Base-by-base conservation (phyloP, 2,113 vertebrate genomes). In the Empidonax alnorum region DNA sequence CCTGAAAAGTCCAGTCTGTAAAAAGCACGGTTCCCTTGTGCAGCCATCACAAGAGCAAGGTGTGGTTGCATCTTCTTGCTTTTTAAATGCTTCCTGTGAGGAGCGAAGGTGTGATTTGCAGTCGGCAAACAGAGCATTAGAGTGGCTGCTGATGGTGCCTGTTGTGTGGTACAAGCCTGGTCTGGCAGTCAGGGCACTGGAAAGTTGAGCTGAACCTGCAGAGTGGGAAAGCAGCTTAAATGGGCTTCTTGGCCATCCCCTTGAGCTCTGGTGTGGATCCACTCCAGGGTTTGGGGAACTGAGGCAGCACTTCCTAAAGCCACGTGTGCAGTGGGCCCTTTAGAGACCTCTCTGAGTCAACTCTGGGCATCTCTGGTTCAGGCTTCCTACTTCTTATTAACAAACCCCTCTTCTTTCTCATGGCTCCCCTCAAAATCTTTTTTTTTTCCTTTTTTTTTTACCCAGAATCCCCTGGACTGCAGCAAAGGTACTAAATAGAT, bases 1-100 rank as follows among this genome's bases (percentile, higher is more conserved):
- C 95, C 83, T 96, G 88, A 91, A 86, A 96, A 96, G 69, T 93
- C 73, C 88, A 90, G 30, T 84, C 81, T 92, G 52, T 89, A 84
- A 90, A 81, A 89, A 91, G 96, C 87, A 41, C 6, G 15, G 53
- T 90, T 75, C 44, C 19, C 65, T 84, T 94, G 62, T 93, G 69
- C 68, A 77, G 62, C 22, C 15, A 41, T 91, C 67, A 22, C 61
- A 84, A 56, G 66, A 73, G 44, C 75, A 71, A 86, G 50, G 63
- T 87, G 63, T 47, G 52, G 20, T 87, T 84, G 16, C 25, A 47
- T 81, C 76, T 35, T 85, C 71, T 55, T 89, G 21, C 50, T 88
- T 59, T 67, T 80, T 52, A 73, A 86, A 55, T 69, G 52, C 61
- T 56, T 84, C 23, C 2, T 18, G 30, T 56, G 47, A 65, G 68